Conservation (phyloP, 2,888 invertebrate species). For the Agrotis clavis region DNA sequence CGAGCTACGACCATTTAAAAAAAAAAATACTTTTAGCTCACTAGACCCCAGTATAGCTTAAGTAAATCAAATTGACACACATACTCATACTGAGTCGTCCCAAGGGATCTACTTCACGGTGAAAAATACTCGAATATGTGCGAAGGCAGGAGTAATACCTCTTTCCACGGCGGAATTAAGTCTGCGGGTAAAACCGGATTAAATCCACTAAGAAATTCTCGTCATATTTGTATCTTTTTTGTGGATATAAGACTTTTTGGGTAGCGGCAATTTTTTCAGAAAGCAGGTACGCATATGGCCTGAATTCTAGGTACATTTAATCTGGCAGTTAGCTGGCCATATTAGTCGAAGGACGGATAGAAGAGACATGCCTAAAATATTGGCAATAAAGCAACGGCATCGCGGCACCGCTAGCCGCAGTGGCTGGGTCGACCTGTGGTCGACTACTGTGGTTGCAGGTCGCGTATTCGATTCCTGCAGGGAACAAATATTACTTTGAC, state of each 20-base stretch:
- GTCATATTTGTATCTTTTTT: slow-evolving; percentile 30
- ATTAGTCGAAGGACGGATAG: no score
- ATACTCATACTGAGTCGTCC: slow-evolving; percentile 3
- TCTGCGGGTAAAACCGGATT: slow-evolving; percentile 40
- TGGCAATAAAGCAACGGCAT: no score
- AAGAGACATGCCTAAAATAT: no score
- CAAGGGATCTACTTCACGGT: slow-evolving; percentile 10
- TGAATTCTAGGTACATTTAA: background rate
- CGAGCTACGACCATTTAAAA: no score
- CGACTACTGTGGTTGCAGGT: no score
- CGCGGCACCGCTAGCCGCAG: no score
- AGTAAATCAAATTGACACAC: background rate
- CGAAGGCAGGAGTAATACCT: slow-evolving; percentile 33
- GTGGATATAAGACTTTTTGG: slow-evolving; percentile 17
- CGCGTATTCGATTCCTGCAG: no score
- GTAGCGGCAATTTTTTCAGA: background rate
- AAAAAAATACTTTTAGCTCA: background rate
- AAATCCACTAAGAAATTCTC: slow-evolving; percentile 33
- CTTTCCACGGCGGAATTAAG: slow-evolving; percentile 37
- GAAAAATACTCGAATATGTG: slow-evolving; percentile 36
- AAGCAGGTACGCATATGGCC: background rate
- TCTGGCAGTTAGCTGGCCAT: no score
- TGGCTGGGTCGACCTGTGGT: no score
- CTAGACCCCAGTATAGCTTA: background rate
- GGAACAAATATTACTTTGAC: no score